Evolutionary conservation across 37 sponge, comb jelly and placozoan species (phyloP).

Genomic region (Amphimedon queenslandica): DNA sequence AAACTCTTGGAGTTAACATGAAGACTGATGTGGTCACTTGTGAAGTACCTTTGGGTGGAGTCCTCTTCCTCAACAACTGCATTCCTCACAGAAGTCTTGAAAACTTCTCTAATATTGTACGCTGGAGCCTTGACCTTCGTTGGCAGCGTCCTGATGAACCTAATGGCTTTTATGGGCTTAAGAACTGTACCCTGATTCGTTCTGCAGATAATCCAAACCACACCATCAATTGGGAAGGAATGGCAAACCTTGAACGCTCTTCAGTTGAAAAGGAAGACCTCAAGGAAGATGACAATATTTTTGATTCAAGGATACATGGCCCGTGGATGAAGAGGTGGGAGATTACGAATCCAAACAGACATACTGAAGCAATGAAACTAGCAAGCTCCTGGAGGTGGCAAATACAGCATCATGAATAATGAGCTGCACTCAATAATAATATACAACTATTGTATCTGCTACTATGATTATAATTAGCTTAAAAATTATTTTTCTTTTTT

Average conservation of each 20-base stretch:
- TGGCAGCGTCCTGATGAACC: slow-evolving; percentile 71
- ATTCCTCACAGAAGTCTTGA: slow-evolving; percentile 81
- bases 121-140: slow-evolving; percentile 89
- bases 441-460: no score
- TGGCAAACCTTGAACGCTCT: slow-evolving; percentile 48
- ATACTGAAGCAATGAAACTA: slow-evolving; percentile 41
- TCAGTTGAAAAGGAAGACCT: slow-evolving; percentile 17
- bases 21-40: slow-evolving; percentile 72
- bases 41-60: slow-evolving; percentile 76
- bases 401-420: no score
- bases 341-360: slow-evolving; percentile 81
- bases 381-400: neutral
- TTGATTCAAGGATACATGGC: slow-evolving; percentile 78
- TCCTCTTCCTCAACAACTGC: slow-evolving; percentile 71
- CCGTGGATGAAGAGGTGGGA: slow-evolving; percentile 93
- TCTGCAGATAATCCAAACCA: slow-evolving; percentile 45
- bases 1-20: slow-evolving; percentile 51
- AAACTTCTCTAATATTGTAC: slow-evolving; percentile 59
- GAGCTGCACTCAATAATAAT: no score
- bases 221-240: slow-evolving; percentile 57
- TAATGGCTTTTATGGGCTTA: slow-evolving; percentile 64
- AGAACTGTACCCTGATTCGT: slow-evolving; percentile 58
- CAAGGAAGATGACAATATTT: slow-evolving; percentile 31
- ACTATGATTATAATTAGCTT: no score
- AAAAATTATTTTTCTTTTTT: no score